These are phyloP conservation scores for Cataglyphis cursor DNA, from an alignment of 2,888 invertebrate genomes.

Conservation along the genomic window DNA sequence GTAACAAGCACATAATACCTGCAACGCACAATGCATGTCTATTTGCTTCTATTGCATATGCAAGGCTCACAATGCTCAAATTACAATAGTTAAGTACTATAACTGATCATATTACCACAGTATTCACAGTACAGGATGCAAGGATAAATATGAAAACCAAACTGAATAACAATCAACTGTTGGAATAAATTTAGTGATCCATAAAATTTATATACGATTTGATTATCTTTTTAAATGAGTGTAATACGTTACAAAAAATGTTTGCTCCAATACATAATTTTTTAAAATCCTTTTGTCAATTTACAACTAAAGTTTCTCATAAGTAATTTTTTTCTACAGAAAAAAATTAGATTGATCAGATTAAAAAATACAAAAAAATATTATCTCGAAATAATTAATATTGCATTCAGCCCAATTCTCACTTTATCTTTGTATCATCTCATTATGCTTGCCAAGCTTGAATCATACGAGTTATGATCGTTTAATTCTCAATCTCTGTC, in stretches of 20 bases:
- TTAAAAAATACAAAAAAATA: not conserved
- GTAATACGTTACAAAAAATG: not conserved
- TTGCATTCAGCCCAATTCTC: not conserved
- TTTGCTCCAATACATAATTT: not conserved
- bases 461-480: constrained; percentile 18
- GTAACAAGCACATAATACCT: constrained; percentile 27
- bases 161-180: constrained; percentile 18
- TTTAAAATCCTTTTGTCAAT: not conserved
- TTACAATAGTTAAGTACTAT: constrained; percentile 46
- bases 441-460: not conserved
- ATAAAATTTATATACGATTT: not conserved
- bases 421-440: constrained; percentile 8
- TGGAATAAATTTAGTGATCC: not conserved
- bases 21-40: constrained; percentile 38
- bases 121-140: constrained; percentile 54
- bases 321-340: not conserved
- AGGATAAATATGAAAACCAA: constrained; percentile 28
- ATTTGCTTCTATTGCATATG: constrained; percentile 26
- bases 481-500: constrained; percentile 23
- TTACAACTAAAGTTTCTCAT: not conserved
- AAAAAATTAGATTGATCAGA: not conserved
- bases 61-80: constrained; percentile 64
- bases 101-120: constrained; percentile 68
- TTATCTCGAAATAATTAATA: not conserved
- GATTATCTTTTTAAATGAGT: not conserved